A percentile compares a stretch with the other conserved stretches of the same genome.
phyloP scores from a whole-genome alignment of 2,888 invertebrate genomes.

The Invenusta paracnida region DNA sequence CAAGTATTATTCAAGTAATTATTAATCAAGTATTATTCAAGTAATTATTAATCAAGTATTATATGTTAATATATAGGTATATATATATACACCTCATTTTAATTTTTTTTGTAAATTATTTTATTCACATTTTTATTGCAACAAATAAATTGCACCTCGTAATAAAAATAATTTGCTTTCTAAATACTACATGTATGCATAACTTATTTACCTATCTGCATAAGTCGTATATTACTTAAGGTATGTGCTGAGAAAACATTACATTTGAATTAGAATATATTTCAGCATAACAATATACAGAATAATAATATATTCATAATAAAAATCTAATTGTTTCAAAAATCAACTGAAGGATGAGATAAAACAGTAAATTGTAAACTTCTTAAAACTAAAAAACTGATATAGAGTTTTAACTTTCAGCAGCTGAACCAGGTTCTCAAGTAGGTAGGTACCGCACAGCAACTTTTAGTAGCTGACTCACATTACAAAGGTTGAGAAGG shows the following conservation, averaged over 20 bases:
- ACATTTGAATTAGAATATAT: neutral
- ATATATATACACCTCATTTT: neutral
- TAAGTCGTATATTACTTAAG: neutral
- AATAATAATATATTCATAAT: neutral
- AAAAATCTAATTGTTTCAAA: too few relatives aligned
- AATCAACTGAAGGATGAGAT: neutral
- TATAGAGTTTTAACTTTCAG: neutral
- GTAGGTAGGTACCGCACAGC: neutral
- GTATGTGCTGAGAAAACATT: constrained; percentile 27
- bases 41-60: neutral
- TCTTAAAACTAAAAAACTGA: neutral
- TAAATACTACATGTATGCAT: neutral
- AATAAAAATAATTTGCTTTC: neutral
- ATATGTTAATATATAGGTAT: neutral
- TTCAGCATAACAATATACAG: neutral
- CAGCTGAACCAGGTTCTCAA: neutral
- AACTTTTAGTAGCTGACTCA: neutral
- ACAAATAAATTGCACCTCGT: neutral
- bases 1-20: too few relatives aligned
- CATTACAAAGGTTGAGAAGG: neutral
- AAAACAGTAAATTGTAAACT: neutral
- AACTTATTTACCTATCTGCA: constrained; percentile 29
- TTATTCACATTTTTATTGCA: neutral
- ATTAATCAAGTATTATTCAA: too few relatives aligned
- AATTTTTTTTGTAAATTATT: neutral